phyloP scores from a whole-genome alignment of 1,140 invertebrate species.

The Venturia canescens region DNA sequence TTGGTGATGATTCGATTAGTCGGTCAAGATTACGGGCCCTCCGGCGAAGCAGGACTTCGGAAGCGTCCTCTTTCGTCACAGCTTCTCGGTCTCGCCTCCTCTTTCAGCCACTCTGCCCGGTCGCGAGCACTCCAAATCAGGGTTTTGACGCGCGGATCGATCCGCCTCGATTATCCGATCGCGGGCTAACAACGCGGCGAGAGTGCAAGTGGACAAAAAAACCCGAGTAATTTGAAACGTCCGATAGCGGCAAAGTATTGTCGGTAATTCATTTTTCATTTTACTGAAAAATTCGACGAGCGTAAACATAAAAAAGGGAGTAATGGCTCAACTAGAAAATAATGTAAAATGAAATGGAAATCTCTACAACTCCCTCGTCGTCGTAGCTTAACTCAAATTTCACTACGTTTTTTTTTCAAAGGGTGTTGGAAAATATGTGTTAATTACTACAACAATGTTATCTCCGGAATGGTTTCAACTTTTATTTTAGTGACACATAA shows the following conservation, averaged over 20 bases:
- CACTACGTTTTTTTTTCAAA: not conserved
- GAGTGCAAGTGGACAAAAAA: not conserved
- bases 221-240: not conserved
- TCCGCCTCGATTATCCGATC: constrained; percentile 32
- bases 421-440: not conserved
- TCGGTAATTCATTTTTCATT: constrained; percentile 22
- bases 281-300: not conserved
- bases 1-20: constrained; percentile 74
- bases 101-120: constrained; percentile 15
- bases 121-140: constrained; percentile 19
- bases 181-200: not conserved
- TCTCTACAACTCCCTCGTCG: not conserved
- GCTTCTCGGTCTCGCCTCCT: constrained; percentile 9
- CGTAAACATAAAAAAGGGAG: no score
- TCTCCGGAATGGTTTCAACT: not conserved
- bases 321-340: no score
- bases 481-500: constrained; percentile 13
- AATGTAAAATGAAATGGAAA: no score
- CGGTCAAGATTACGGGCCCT: constrained; percentile 62
- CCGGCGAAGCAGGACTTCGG: constrained; percentile 18
- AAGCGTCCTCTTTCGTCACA: constrained; percentile 30
- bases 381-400: not conserved
- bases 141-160: constrained; percentile 5
- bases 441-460: not conserved
- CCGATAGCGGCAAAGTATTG: constrained; percentile 4